Evolutionary conservation across 2,888 invertebrate species (phyloP), one percentile per base, ranked within the genome.

Genomic region (Eristalinus aeneus): DNA sequence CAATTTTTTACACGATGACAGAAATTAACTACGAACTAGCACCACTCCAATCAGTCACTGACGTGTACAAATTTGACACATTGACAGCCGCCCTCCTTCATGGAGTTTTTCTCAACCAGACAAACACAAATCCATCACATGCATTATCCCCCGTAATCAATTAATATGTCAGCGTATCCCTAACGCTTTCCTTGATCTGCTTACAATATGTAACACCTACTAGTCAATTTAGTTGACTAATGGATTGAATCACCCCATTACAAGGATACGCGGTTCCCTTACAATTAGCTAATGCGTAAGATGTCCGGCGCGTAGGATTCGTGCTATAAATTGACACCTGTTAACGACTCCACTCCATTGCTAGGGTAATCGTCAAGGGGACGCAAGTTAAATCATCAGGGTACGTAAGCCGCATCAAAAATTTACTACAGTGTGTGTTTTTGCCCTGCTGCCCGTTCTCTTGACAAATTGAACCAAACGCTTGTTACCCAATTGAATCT

Each of bases 201-300:
- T 3, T 12, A 5, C 27, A 32, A 11, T 16, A 2, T 10, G 39
- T 32, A 53, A 22, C 68, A 12, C 39, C 69, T 34, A 9, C 58
- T 22, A 75, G 5, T n/a, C 10, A 12, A 34, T 23, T 31, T 53
- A 39, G 23, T 12, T 9, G n/a, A 58, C 46, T 75, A 67, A 77
- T 69, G 64, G 56, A 68, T 64, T 64, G 32, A n/a, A 78, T 71
- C 36, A 78, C 32, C 56, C 53, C 63, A 63, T 61, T 27, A 69
- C n/a, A 6, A 23, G 60, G 34, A 71, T 79, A 36, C 61, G 61
- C 32, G 20, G 53, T 27, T 20, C 32, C 77, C 1, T 46, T 54
- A 71, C 79, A 79, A 84, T 84, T 79, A 84, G 74, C 74, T 84
- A 84, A 84, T 84, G 82, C 39, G 71, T 12, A 12, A 12, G 56